phyloP scores from a whole-genome alignment of 2,113 vertebrate species.

The Cricetomys ansorgei region DNA sequence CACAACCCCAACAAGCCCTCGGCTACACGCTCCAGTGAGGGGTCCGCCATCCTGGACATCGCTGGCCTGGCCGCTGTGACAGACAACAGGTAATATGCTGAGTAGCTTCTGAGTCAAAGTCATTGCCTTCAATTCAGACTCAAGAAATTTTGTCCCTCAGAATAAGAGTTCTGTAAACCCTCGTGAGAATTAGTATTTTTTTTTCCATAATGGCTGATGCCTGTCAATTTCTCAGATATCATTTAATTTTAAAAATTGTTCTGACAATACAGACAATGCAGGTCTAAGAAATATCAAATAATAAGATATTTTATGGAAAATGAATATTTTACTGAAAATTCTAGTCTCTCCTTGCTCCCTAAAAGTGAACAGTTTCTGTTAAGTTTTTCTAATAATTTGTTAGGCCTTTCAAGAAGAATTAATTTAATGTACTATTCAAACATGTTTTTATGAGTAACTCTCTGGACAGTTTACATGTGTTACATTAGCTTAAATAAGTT shows the following conservation, averaged over 20 bases:
- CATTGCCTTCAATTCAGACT: not conserved
- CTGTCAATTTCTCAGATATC: not conserved
- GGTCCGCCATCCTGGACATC: constrained; percentile 94
- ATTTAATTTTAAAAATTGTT: not conserved
- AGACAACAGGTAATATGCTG: constrained; percentile 92
- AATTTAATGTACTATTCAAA: constrained; percentile 8
- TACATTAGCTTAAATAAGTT: constrained; percentile 13
- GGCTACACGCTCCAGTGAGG: constrained; percentile 89
- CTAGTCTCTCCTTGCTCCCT: not conserved
- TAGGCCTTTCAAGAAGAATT: constrained; percentile 26
- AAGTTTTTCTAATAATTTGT: constrained; percentile 28
- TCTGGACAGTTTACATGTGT: constrained; percentile 12
- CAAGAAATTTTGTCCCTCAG: not conserved
- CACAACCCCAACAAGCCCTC: constrained; percentile 92
- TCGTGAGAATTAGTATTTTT: not conserved
- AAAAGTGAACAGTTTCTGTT: not conserved
- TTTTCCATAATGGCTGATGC: constrained; percentile 12
- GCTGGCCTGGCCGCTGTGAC: constrained; percentile 97
- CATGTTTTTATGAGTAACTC: constrained; percentile 18
- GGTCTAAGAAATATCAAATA: not conserved
- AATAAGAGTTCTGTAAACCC: not conserved
- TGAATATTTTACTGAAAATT: constrained; percentile 4
- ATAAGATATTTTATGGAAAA: constrained; percentile 1
- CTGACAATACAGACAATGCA: not conserved
- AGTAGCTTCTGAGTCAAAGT: not conserved